Percentiles rank a stretch among this genome's conserved stretches.
Evolutionary conservation across 2,113 vertebrate genomes (phyloP).

Genomic region (Sialia sialis): DNA sequence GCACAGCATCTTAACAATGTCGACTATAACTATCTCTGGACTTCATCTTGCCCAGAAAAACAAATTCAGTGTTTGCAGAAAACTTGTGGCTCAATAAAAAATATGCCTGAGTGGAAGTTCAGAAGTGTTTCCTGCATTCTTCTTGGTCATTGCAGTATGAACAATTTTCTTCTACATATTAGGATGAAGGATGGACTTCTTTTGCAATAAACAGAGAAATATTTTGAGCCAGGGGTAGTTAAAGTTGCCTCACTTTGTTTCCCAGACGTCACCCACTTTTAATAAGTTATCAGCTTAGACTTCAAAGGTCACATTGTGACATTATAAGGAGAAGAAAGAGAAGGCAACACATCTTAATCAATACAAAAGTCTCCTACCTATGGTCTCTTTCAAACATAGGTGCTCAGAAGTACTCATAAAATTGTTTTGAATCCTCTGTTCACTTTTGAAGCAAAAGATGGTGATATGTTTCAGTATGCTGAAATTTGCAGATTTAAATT

Average conservation of each 20-base stretch:
- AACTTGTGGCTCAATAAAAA: neutral
- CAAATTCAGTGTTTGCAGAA: neutral
- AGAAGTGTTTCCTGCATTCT: neutral
- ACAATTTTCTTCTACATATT: neutral
- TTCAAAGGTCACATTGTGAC: neutral
- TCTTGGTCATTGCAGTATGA: neutral
- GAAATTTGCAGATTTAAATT: neutral
- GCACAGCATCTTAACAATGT: fast-evolving
- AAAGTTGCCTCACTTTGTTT: neutral
- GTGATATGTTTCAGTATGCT: neutral
- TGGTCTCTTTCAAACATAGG: neutral
- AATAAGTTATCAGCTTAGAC: neutral
- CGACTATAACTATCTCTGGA: neutral
- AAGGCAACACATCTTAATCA: neutral
- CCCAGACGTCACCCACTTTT: neutral
- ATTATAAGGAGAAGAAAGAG: neutral
- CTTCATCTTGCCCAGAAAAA: neutral
- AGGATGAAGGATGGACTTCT: neutral
- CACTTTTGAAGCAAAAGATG: neutral
- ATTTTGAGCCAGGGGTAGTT: neutral
- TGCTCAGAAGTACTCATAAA: neutral
- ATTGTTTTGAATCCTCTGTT: neutral
- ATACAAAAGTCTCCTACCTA: neutral
- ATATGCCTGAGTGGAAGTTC: neutral
- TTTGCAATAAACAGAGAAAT: neutral